phyloP scores from a whole-genome alignment of 2,888 invertebrate genomes.

The Xestia rhomboidea region DNA sequence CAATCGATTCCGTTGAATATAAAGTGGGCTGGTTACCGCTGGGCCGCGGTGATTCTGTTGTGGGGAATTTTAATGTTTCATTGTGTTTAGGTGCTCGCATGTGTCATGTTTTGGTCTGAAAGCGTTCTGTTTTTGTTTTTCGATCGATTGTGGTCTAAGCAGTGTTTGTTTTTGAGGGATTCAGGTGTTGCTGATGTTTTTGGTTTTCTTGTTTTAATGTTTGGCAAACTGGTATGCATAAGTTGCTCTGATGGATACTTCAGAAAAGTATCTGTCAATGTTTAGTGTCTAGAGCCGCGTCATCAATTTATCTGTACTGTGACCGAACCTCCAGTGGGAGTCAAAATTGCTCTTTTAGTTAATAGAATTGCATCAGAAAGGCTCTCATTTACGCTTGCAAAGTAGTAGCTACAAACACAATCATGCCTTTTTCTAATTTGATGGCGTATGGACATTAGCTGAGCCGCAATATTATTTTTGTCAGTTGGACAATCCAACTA shows the following conservation, averaged over 20 bases:
- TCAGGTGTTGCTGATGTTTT: background rate
- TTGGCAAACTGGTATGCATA: too few species aligned
- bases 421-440: background rate
- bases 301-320: background rate
- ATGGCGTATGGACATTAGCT: background rate
- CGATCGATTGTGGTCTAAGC: background rate
- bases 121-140: constrained; percentile 34
- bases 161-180: background rate
- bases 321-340: background rate
- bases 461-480: background rate
- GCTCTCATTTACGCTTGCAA: too few species aligned
- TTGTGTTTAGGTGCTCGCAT: constrained; percentile 53
- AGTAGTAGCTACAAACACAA: background rate
- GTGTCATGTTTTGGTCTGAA: constrained; percentile 33
- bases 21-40: constrained; percentile 74
- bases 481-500: background rate
- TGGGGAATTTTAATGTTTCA: constrained; percentile 65
- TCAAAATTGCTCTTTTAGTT: background rate
- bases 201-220: too few species aligned
- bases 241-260: background rate
- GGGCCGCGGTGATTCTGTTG: constrained; percentile 69
- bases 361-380: background rate
- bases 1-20: constrained; percentile 85
- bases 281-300: background rate
- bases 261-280: background rate